phyloP scores from a whole-genome alignment of 2,888 invertebrate genomes.

The Euzophera pinguis region DNA sequence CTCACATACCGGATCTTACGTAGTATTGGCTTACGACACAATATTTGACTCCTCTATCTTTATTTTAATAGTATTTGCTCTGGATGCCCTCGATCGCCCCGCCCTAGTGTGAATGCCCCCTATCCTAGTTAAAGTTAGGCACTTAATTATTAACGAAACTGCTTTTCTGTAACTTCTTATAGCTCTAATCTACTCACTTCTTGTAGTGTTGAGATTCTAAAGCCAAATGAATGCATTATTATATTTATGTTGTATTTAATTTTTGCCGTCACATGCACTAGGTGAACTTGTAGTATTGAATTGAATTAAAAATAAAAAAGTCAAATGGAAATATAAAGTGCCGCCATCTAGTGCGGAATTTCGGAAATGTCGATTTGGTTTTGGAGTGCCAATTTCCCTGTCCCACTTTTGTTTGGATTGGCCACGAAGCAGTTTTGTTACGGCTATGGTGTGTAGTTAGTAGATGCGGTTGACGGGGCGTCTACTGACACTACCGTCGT shows the following conservation, averaged over 20 bases:
- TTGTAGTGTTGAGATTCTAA: constrained; percentile 59
- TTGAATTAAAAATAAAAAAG: neutral
- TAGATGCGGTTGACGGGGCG: constrained; percentile 28
- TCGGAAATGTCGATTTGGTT: constrained; percentile 39
- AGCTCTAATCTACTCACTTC: constrained; percentile 50
- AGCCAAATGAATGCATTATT: constrained; percentile 36
- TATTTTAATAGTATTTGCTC: constrained; percentile 59
- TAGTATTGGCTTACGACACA: constrained; percentile 69
- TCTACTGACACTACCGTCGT: constrained; percentile 63
- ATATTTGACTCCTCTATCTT: constrained; percentile 40
- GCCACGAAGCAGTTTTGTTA: constrained; percentile 63
- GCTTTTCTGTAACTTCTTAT: constrained; percentile 52
- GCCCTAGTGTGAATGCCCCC: constrained; percentile 75
- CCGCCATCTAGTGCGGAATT: neutral
- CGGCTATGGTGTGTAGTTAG: constrained; percentile 22
- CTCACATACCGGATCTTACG: constrained; percentile 75
- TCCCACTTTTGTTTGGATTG: constrained; percentile 40
- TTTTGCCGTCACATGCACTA: no score
- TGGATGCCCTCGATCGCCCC: constrained; percentile 73
- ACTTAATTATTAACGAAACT: constrained; percentile 61
- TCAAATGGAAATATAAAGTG: neutral
- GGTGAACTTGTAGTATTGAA: no score
- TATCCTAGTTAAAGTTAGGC: constrained; percentile 62
- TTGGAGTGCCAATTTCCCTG: constrained; percentile 50
- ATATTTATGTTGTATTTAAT: no score